Evolutionary conservation across 1,140 invertebrate species (phyloP).

Genomic region (Adoxophyes honmai): DNA sequence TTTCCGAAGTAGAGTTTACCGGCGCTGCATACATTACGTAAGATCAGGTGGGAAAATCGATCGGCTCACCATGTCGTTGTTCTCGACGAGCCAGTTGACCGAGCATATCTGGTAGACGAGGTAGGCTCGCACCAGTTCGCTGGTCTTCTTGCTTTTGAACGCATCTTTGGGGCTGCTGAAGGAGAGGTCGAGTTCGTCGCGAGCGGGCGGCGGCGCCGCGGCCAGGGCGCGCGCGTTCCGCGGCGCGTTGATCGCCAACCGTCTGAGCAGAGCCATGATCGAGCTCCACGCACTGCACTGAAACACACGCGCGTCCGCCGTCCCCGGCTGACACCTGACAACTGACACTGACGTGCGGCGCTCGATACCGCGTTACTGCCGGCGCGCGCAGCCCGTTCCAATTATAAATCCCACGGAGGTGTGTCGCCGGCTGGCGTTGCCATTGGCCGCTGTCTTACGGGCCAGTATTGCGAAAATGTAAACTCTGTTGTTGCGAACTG

Average conservation of each 20-base stretch:
- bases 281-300: constrained; percentile 49
- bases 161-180: constrained; percentile 90
- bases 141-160: constrained; percentile 96
- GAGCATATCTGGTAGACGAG: constrained; percentile 96
- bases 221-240: constrained; percentile 52
- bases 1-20: constrained; percentile 30
- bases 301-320: constrained; percentile 47
- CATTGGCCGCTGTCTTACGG: constrained; percentile 41
- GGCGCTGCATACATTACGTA: constrained; percentile 33
- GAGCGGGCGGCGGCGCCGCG: constrained; percentile 45
- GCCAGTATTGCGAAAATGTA: constrained; percentile 26
- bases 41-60: constrained; percentile 37
- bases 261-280: constrained; percentile 65
- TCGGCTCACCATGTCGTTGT: constrained; percentile 93
- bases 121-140: constrained; percentile 94
- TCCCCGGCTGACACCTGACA: constrained; percentile 53
- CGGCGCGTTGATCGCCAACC: constrained; percentile 56
- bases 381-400: constrained; percentile 66
- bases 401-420: constrained; percentile 67
- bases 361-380: constrained; percentile 48
- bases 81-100: constrained; percentile 92
- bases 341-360: constrained; percentile 60
- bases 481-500: not conserved
- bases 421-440: constrained; percentile 44
- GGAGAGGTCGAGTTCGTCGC: constrained; percentile 91